These are phyloP conservation scores for Trachelipus rathkii DNA, from an alignment of 1,140 invertebrate genomes.

Conservation along the genomic window DNA sequence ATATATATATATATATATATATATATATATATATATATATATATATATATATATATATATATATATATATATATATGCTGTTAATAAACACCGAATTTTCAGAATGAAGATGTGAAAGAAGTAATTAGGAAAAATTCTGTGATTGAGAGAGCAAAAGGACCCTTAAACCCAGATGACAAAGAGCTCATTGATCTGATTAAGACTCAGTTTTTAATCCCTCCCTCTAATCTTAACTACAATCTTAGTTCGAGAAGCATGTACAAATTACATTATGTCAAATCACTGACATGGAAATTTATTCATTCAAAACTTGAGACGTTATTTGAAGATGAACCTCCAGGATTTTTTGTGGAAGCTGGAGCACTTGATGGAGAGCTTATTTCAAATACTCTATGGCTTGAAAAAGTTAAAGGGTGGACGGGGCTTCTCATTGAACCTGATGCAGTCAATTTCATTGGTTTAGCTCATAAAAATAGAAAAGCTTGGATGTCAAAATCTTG, in stretches of 20 bases:
- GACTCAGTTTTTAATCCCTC: background rate
- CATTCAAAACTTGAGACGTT: constrained; percentile 11
- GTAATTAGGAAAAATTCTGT: background rate
- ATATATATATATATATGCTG: too few relatives aligned
- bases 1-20: too few relatives aligned
- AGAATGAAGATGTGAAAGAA: too few relatives aligned
- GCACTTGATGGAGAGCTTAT: constrained; percentile 58
- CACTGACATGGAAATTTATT: constrained; percentile 7
- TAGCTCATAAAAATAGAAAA: constrained; percentile 42
- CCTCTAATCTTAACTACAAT: background rate
- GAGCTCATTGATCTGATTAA: background rate
- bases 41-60: too few relatives aligned
- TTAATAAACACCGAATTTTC: too few relatives aligned
- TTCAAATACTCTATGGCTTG: constrained; percentile 63
- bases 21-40: too few relatives aligned
- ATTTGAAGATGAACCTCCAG: constrained; percentile 36
- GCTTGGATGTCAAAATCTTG: constrained; percentile 42
- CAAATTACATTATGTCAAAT: background rate
- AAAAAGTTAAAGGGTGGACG: constrained; percentile 64
- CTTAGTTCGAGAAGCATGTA: background rate
- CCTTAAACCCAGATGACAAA: background rate
- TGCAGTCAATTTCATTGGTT: constrained; percentile 50
- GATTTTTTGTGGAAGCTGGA: constrained; percentile 61
- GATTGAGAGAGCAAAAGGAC: background rate
- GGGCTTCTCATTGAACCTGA: constrained; percentile 66